Evolutionary conservation across 2,888 invertebrate genomes (phyloP).

Genomic region (Nebria brevicollis): DNA sequence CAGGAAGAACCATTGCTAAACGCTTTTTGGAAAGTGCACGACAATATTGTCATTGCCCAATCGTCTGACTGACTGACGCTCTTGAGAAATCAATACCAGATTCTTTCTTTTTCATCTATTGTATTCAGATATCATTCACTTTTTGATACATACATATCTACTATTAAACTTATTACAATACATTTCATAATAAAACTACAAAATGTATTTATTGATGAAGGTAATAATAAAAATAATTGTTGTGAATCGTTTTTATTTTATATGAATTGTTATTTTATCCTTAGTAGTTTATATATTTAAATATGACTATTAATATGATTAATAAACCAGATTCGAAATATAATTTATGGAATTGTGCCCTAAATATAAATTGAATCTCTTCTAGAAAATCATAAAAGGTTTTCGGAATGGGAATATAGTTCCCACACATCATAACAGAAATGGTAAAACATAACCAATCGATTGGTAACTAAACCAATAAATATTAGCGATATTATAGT

Average conservation of each 20-base stretch:
- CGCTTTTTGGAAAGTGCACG: slow-evolving; percentile 42
- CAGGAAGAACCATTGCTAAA: slow-evolving; percentile 38
- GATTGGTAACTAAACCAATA: background rate
- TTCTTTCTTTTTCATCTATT: slow-evolving; percentile 21
- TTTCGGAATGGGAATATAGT: slow-evolving; percentile 8
- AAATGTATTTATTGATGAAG: too few species aligned
- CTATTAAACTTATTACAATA: background rate
- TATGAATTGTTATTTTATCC: too few species aligned
- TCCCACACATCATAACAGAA: slow-evolving; percentile 21
- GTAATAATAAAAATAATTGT: too few species aligned
- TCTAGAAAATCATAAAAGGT: slow-evolving; percentile 10
- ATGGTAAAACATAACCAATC: background rate
- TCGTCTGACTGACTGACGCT: slow-evolving; percentile 1
- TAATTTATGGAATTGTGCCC: too few species aligned
- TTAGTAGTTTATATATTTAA: too few species aligned
- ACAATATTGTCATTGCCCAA: slow-evolving; percentile 18
- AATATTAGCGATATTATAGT: slow-evolving; percentile 1
- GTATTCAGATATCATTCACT: slow-evolving; percentile 35
- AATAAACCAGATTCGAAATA: too few species aligned
- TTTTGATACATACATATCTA: background rate
- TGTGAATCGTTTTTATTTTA: too few species aligned
- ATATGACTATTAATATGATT: too few species aligned
- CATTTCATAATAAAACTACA: too few species aligned
- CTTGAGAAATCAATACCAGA: slow-evolving; percentile 36
- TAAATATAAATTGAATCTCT: too few species aligned